Evolutionary conservation across 2,888 invertebrate genomes (phyloP).

Genomic region (Erebia aethiops): DNA sequence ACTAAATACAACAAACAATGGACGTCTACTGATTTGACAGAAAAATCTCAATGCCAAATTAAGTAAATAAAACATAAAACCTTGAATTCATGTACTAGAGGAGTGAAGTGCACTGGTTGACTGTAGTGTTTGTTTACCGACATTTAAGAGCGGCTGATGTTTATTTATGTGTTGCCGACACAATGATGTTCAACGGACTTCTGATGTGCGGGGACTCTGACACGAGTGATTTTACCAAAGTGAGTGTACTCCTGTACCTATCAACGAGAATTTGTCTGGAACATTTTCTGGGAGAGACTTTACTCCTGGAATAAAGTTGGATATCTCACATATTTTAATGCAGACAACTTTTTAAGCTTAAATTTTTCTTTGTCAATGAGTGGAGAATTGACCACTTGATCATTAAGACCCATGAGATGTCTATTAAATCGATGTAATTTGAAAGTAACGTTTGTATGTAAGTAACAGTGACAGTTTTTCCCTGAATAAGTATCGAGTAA

Average conservation of each 20-base stretch:
- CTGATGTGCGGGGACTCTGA: conserved; percentile 71
- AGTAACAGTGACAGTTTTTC: no score
- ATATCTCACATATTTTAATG: not conserved
- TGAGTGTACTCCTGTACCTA: conserved; percentile 47
- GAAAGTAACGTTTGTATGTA: no score
- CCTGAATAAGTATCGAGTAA: no score
- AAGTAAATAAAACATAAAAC: not conserved
- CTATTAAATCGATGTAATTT: no score
- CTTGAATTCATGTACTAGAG: not conserved
- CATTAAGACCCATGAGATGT: no score
- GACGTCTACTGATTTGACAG: not conserved
- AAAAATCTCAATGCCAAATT: not conserved
- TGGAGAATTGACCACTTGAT: no score
- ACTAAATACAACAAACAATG: not conserved
- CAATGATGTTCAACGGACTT: conserved; percentile 76
- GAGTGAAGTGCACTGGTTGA: not conserved
- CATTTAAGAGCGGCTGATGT: conserved; percentile 4
- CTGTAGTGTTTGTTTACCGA: not conserved
- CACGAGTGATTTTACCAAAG: conserved; percentile 70
- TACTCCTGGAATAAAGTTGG: no score
- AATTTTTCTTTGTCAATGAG: no score
- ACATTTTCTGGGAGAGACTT: no score
- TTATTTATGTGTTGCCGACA: conserved; percentile 15
- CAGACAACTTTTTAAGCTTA: no score
- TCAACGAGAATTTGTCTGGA: no score